Percentiles rank a stretch among this genome's conserved stretches.
These are phyloP conservation scores for Hemaris fuciformis DNA, from an alignment of 2,888 invertebrate genomes.

Conservation along the genomic window DNA sequence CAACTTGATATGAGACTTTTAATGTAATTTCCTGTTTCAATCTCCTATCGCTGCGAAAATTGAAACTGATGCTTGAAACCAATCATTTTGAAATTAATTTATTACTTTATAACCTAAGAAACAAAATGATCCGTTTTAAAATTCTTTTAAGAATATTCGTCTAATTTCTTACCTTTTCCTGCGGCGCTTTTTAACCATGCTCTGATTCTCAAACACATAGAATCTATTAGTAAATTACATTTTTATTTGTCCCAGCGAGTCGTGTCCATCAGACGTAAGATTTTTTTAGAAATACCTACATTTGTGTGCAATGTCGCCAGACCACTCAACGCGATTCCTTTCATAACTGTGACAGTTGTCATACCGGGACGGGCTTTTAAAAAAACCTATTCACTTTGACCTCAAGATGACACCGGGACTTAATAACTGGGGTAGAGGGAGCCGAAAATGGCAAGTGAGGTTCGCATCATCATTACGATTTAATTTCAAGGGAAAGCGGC, in stretches of 20 bases:
- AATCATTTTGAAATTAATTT: neutral
- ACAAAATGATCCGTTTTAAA: too few species aligned
- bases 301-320: slow-evolving; percentile 41
- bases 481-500: slow-evolving; percentile 76
- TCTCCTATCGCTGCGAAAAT: neutral
- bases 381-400: slow-evolving; percentile 76
- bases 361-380: slow-evolving; percentile 62
- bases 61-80: neutral
- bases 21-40: neutral
- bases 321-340: slow-evolving; percentile 67
- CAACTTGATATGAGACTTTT: neutral
- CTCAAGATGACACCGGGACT: slow-evolving; percentile 70
- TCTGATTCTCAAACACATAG: slow-evolving; percentile 21
- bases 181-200: neutral
- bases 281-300: slow-evolving; percentile 36
- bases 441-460: slow-evolving; percentile 64
- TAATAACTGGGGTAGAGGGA: slow-evolving; percentile 60
- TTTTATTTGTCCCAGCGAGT: slow-evolving; percentile 8
- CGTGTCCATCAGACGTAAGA: slow-evolving; percentile 12
- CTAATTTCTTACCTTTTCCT: neutral
- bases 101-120: too few species aligned
- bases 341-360: slow-evolving; percentile 73
- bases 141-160: too few species aligned
- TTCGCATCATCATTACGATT: slow-evolving; percentile 77
- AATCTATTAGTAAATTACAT: slow-evolving; percentile 40